These are phyloP conservation scores for Nesidiocoris tenuis DNA, from an alignment of 2,888 invertebrate species.

Conservation along the genomic window DNA sequence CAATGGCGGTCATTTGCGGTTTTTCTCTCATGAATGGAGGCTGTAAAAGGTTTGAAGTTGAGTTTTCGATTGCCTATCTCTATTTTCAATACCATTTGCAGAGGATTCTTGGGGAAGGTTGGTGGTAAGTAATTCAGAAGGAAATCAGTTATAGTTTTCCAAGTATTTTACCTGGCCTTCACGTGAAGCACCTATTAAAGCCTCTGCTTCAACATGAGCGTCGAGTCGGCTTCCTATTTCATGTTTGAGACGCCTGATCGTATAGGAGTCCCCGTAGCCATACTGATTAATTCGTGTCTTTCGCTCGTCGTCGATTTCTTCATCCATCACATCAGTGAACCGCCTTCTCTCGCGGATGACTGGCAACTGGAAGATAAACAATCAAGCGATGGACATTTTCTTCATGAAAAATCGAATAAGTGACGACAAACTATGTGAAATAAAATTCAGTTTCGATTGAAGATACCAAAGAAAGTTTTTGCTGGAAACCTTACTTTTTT, in stretches of 20 bases:
- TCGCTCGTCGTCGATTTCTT: slow-evolving; percentile 89
- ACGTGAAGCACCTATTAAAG: slow-evolving; percentile 72
- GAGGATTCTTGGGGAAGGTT: no score
- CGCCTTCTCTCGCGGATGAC: slow-evolving; percentile 85
- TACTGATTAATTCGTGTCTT: slow-evolving; percentile 77
- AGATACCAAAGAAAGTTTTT: no score
- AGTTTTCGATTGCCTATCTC: no score
- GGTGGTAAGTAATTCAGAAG: no score
- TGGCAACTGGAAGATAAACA: slow-evolving; percentile 63
- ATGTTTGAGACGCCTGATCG: slow-evolving; percentile 73
- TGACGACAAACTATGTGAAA: neutral
- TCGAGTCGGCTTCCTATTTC: slow-evolving; percentile 84
- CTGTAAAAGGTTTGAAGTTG: no score
- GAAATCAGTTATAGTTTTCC: no score
- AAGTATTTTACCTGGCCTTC: slow-evolving; percentile 56
- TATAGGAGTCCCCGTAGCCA: slow-evolving; percentile 65
- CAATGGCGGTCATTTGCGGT: slow-evolving; percentile 78
- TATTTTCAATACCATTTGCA: no score
- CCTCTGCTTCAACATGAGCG: slow-evolving; percentile 84
- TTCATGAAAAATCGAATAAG: slow-evolving; percentile 3
- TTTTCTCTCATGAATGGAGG: slow-evolving; percentile 91
- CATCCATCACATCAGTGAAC: slow-evolving; percentile 93
- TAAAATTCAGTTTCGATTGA: neutral
- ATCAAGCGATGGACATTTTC: neutral
- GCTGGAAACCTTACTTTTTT: no score